Conservation (phyloP, 2,888 invertebrate genomes). For the Hypselothyrea guttata region DNA sequence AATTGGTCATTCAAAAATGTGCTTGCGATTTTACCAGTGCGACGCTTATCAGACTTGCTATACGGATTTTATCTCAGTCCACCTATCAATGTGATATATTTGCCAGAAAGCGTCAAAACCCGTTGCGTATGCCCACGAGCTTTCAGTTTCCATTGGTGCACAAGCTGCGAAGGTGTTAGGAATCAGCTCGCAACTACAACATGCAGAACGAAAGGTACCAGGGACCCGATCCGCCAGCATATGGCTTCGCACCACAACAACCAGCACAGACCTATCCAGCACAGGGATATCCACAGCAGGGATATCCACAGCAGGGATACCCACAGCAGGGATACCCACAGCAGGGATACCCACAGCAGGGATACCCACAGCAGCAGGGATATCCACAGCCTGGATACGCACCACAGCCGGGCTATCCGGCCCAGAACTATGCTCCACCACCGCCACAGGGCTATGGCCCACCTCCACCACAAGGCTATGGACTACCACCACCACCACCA, state of each 20-base stretch:
- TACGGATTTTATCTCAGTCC: too few species aligned
- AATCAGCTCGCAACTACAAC: background rate
- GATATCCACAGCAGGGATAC: too few species aligned
- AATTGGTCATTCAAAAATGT: too few species aligned
- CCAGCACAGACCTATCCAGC: slow-evolving; percentile 1
- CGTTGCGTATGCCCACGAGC: too few species aligned
- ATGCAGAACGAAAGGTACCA: slow-evolving; percentile 62
- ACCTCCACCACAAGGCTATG: slow-evolving; percentile 22
- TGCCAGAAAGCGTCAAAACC: too few species aligned
- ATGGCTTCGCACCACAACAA: slow-evolving; percentile 34
- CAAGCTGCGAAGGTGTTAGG: too few species aligned
- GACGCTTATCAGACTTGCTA: too few species aligned
- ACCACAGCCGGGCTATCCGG: slow-evolving; percentile 7
- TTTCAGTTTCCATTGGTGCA: too few species aligned
- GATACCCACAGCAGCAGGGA: slow-evolving; percentile 17
- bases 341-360: background rate
- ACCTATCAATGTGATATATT: too few species aligned
- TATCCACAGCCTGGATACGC: too few species aligned
- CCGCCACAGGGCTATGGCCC: slow-evolving; percentile 30
- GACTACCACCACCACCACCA: slow-evolving; percentile 22
- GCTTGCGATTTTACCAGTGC: too few species aligned
- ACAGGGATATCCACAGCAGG: slow-evolving; percentile 20
- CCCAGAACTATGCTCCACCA: slow-evolving; percentile 10
- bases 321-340: slow-evolving; percentile 31
- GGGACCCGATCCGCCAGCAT: slow-evolving; percentile 22